phyloP scores from a whole-genome alignment of 2,113 vertebrate genomes.

The Anolis sagrei region DNA sequence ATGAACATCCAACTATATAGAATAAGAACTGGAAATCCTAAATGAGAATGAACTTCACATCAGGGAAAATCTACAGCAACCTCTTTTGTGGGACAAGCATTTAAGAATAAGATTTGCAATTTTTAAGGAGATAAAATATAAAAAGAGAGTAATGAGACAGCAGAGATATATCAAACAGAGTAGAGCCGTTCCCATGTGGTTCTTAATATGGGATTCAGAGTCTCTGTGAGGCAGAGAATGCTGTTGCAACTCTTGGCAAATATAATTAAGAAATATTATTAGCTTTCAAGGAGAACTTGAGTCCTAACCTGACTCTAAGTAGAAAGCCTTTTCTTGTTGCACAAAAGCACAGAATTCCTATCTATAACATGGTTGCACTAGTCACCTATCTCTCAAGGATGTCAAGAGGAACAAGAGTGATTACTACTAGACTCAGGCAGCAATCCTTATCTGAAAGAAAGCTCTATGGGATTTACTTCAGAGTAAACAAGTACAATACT shows the following conservation, averaged over 20 bases:
- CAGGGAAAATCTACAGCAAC: neutral
- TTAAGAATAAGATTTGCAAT: neutral
- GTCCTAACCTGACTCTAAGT: neutral
- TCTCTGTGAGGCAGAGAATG: neutral
- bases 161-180: neutral
- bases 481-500: neutral
- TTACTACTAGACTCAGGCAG: no score
- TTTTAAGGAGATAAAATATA: neutral
- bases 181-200: neutral
- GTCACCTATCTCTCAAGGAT: neutral
- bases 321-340: neutral
- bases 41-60: neutral
- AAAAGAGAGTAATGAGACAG: neutral
- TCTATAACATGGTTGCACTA: neutral
- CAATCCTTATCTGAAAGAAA: neutral
- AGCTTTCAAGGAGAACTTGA: neutral
- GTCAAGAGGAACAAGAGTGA: conserved; percentile 3
- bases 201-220: neutral
- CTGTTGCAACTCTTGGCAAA: neutral
- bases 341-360: neutral
- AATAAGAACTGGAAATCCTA: neutral
- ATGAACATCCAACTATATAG: conserved; percentile 3
- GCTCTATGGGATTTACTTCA: neutral
- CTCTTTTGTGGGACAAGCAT: neutral
- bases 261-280: neutral